Percentiles rank a stretch among this genome's conserved stretches.
phyloP scores from a whole-genome alignment of 2,797 vertebrate genomes.

The Mastacembelus armatus region DNA sequence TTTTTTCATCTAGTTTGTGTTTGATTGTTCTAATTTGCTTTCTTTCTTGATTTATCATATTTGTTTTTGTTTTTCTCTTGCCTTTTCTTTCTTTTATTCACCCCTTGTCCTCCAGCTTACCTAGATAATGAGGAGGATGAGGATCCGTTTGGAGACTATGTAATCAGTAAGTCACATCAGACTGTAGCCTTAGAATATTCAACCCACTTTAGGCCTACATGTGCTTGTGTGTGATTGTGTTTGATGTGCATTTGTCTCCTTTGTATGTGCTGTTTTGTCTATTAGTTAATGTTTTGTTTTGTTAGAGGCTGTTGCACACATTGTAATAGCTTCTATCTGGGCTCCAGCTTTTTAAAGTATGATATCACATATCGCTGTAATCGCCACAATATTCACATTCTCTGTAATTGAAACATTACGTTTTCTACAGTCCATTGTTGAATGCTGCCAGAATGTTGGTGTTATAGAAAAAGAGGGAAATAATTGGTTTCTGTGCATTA shows the following conservation, averaged over 20 bases:
- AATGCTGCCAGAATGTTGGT: slow-evolving; percentile 31
- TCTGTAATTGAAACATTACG: slow-evolving; percentile 14
- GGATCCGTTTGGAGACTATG: slow-evolving; percentile 83
- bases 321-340: slow-evolving; percentile 28
- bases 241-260: slow-evolving; percentile 46
- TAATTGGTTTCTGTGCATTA: slow-evolving; percentile 61
- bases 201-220: slow-evolving; percentile 9
- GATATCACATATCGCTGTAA: slow-evolving; percentile 38
- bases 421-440: slow-evolving; percentile 31
- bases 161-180: slow-evolving; percentile 82
- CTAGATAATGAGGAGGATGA: slow-evolving; percentile 78
- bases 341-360: slow-evolving; percentile 18
- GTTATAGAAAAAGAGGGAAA: slow-evolving; percentile 23
- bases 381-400: slow-evolving; percentile 21
- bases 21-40: slow-evolving; percentile 16
- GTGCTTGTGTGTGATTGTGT: slow-evolving; percentile 41
- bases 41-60: slow-evolving; percentile 54
- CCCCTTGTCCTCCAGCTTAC: slow-evolving; percentile 66
- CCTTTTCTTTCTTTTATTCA: slow-evolving; percentile 33
- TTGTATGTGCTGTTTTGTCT: slow-evolving; percentile 27
- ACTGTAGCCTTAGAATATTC: slow-evolving; percentile 33
- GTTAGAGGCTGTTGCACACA: slow-evolving; percentile 17
- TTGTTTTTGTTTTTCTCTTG: slow-evolving; percentile 38
- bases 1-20: slow-evolving; percentile 15
- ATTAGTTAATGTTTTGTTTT: slow-evolving; percentile 34